A percentile compares a stretch with the other conserved stretches of the same genome.
phyloP scores from a whole-genome alignment of 2,797 vertebrate species.

The Crax fasciolata region DNA sequence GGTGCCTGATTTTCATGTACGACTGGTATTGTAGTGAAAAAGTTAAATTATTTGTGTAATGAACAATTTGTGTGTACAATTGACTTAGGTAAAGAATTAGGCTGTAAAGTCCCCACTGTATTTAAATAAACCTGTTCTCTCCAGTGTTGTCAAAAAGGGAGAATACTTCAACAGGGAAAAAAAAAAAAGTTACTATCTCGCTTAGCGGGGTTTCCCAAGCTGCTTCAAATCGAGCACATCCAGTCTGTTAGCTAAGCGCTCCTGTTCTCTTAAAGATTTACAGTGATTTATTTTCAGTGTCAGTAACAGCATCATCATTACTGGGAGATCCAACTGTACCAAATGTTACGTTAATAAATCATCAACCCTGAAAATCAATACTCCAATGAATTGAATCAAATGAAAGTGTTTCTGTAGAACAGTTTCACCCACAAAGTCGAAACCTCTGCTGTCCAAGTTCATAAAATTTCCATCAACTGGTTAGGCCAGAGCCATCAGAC shows the following conservation, averaged over 20 bases:
- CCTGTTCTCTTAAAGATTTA: constrained; percentile 36
- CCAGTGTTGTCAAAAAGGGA: neutral
- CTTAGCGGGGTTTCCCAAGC: constrained; percentile 7
- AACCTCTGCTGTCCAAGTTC: constrained; percentile 50
- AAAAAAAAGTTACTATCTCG: neutral
- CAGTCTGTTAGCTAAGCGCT: constrained; percentile 33
- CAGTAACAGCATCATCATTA: constrained; percentile 68
- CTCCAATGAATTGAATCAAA: constrained; percentile 58
- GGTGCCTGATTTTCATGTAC: neutral
- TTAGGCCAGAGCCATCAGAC: constrained; percentile 19
- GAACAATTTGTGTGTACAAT: fast-evolving
- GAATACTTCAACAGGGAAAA: neutral
- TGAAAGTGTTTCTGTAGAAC: constrained; percentile 48
- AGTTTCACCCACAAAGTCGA: constrained; percentile 31
- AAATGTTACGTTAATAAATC: constrained; percentile 73
- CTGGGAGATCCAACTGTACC: constrained; percentile 21
- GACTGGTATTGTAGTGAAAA: neutral
- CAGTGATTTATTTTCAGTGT: constrained; percentile 68
- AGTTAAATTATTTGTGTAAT: neutral
- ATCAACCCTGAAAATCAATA: constrained; percentile 65
- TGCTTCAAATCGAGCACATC: neutral
- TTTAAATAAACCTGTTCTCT: neutral
- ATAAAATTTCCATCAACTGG: constrained; percentile 61
- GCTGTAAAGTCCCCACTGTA: neutral
- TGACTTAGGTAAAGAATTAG: neutral